Percentiles rank a stretch among this genome's conserved stretches.
Conservation (phyloP, 2,113 vertebrate species). For the Elanus axillaris region DNA sequence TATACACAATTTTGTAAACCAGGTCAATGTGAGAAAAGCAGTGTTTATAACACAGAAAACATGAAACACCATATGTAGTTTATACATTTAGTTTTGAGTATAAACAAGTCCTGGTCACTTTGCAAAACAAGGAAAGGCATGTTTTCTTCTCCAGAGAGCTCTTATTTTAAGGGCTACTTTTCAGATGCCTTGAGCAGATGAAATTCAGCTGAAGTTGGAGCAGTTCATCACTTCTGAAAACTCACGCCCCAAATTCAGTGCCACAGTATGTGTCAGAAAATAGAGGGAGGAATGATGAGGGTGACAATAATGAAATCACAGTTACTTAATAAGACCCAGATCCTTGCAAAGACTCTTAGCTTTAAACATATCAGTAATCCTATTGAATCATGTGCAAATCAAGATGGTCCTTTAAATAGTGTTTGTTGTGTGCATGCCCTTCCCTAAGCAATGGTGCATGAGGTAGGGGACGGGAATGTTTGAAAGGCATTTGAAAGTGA, state of each 20-base stretch:
- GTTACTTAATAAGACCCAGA: not conserved
- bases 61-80: fast-evolving
- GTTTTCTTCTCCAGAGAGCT: not conserved
- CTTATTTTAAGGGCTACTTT: not conserved
- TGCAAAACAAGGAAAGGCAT: not conserved
- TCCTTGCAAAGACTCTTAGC: constrained; percentile 6
- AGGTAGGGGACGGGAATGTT: not conserved
- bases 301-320: constrained; percentile 6
- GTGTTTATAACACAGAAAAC: not conserved
- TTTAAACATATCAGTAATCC: not conserved
- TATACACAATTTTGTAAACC: not conserved
- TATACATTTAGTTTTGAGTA: not conserved
- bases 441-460: not conserved
- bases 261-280: not conserved
- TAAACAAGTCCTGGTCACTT: not conserved
- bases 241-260: not conserved
- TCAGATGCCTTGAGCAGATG: not conserved
- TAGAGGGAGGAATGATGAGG: not conserved
- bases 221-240: not conserved
- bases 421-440: not conserved
- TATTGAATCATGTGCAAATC: not conserved
- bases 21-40: not conserved
- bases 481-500: not conserved
- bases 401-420: not conserved
- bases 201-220: not conserved